These are phyloP conservation scores for Glomeris maerens DNA, from an alignment of 1,140 invertebrate genomes.

Conservation along the genomic window DNA sequence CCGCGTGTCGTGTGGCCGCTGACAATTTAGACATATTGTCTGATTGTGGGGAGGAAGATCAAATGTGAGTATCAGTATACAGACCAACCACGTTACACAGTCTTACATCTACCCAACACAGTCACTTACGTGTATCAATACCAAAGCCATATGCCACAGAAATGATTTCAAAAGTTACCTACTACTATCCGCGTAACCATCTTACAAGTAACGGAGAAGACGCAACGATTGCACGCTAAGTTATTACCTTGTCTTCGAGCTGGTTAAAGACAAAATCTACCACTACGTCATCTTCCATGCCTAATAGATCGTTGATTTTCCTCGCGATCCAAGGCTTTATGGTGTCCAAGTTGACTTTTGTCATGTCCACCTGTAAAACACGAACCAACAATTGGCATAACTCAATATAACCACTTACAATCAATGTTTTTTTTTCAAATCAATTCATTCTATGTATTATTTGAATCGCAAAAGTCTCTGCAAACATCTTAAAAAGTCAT, in stretches of 20 bases:
- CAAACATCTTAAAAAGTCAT: too few species aligned
- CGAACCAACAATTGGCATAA: background rate
- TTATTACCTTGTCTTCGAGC: constrained; percentile 73
- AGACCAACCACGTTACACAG: too few species aligned
- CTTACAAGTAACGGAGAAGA: too few species aligned
- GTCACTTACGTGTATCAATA: too few species aligned
- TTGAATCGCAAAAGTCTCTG: constrained; percentile 6
- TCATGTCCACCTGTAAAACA: constrained; percentile 83
- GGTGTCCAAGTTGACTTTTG: constrained; percentile 92
- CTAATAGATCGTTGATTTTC: constrained; percentile 85
- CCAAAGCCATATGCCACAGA: too few species aligned
- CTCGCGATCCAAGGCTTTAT: constrained; percentile 98
- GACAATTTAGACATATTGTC: constrained; percentile 6
- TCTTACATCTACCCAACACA: too few species aligned
- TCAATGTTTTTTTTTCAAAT: constrained; percentile 7
- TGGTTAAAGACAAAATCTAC: constrained; percentile 99
- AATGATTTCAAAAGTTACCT: too few species aligned
- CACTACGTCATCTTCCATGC: constrained; percentile 95
- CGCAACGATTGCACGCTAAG: background rate
- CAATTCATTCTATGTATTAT: background rate
- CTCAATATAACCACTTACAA: constrained; percentile 5
- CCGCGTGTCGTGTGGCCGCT: background rate
- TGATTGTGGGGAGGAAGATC: constrained; percentile 5
- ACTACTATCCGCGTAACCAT: too few species aligned
- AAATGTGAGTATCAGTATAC: background rate